Evolutionary conservation across 2,888 invertebrate species (phyloP).

Genomic region (Trissoscelio sp.): DNA sequence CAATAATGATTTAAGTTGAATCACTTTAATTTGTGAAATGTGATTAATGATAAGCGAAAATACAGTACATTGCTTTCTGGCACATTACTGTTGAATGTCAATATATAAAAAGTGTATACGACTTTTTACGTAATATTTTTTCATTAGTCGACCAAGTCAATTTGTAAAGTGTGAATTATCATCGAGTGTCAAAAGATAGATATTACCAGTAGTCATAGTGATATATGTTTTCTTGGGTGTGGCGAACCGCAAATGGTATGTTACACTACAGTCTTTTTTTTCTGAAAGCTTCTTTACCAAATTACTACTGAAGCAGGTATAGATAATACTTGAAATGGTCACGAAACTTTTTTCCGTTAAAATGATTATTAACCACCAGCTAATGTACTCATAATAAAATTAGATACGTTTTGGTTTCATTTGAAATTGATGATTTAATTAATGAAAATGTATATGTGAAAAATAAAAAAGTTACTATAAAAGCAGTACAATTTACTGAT

Average conservation of each 20-base stretch:
- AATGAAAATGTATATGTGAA: too few relatives aligned
- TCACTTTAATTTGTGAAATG: neutral
- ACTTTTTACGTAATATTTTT: slow-evolving; percentile 22
- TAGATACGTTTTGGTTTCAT: too few relatives aligned
- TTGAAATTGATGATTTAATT: too few relatives aligned
- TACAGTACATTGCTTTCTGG: neutral
- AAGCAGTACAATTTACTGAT: too few relatives aligned
- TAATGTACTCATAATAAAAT: too few relatives aligned
- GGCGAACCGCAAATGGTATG: slow-evolving; percentile 30
- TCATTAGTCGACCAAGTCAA: slow-evolving; percentile 28
- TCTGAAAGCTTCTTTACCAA: slow-evolving; percentile 29
- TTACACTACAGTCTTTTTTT: slow-evolving; percentile 12
- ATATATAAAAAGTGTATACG: neutral
- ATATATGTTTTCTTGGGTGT: slow-evolving; percentile 40
- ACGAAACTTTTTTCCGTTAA: neutral
- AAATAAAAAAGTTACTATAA: too few relatives aligned
- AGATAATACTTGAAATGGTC: slow-evolving; percentile 24
- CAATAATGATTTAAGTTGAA: neutral
- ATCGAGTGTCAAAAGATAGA: slow-evolving; percentile 41
- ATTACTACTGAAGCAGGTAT: slow-evolving; percentile 1
- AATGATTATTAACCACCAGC: slow-evolving; percentile 1
- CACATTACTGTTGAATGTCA: neutral
- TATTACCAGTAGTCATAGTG: slow-evolving; percentile 23
- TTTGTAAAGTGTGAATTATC: slow-evolving; percentile 46
- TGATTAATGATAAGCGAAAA: slow-evolving; percentile 8